A percentile compares a stretch with the other conserved stretches of the same genome.
Conservation (phyloP, 2,797 vertebrate species). For the Podarcis lilfordi region DNA sequence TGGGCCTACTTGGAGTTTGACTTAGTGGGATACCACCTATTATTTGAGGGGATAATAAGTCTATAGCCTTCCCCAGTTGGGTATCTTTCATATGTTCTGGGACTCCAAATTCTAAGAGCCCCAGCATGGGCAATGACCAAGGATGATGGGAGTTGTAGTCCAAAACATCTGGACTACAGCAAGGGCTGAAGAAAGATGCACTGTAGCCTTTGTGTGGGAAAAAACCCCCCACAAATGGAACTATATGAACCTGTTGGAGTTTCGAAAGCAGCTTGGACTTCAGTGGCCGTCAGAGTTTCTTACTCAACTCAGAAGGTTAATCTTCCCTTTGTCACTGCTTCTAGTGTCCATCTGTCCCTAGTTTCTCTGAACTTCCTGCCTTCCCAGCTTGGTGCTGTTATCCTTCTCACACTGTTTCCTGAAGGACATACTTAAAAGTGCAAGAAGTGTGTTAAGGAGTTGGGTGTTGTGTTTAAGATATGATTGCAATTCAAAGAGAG, state of each 20-base stretch:
- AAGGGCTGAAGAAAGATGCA: too few species aligned
- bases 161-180: too few species aligned
- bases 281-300: not conserved
- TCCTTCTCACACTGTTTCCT: not conserved
- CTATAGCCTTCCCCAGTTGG: too few species aligned
- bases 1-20: too few species aligned
- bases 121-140: too few species aligned
- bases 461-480: not conserved
- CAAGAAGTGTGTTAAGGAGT: not conserved
- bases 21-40: too few species aligned
- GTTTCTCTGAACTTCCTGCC: not conserved
- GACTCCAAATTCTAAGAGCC: too few species aligned
- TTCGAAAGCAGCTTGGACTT: not conserved
- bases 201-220: not conserved
- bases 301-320: not conserved
- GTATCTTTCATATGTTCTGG: too few species aligned
- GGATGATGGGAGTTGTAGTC: too few species aligned
- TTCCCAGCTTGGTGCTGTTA: not conserved
- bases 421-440: not conserved
- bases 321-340: not conserved
- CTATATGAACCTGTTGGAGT: not conserved
- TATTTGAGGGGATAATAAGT: not conserved
- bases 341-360: not conserved
- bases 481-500: not conserved
- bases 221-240: not conserved